Conservation (phyloP, 2,797 vertebrate species). For the Pangasius krempfi region DNA sequence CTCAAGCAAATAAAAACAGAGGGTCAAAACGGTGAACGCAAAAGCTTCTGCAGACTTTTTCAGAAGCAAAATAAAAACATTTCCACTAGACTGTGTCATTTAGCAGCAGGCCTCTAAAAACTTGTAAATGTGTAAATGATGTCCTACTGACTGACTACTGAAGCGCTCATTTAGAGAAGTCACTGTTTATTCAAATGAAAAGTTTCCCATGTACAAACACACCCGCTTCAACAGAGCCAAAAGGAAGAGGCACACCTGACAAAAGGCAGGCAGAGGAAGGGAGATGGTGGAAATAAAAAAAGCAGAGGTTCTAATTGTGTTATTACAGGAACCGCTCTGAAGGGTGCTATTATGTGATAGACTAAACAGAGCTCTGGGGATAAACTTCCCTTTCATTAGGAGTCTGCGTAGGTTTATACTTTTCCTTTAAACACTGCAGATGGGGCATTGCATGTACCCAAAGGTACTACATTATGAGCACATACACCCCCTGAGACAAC, state of each 20-base stretch:
- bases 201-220: constrained; percentile 31
- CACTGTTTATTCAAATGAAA: constrained; percentile 18
- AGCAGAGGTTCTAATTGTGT: neutral
- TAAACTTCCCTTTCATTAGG: constrained; percentile 18
- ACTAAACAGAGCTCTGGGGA: constrained; percentile 41
- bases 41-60: neutral
- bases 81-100: neutral
- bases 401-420: neutral
- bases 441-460: too few relatives aligned
- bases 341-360: constrained; percentile 37
- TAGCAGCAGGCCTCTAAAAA: neutral
- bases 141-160: neutral
- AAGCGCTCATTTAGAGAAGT: neutral
- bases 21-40: neutral
- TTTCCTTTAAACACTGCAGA: neutral
- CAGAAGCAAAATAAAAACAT: neutral
- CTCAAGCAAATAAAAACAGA: too few relatives aligned
- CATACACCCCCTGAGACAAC: neutral
- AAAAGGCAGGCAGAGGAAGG: constrained; percentile 33
- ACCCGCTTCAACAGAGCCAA: neutral
- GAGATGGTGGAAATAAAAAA: neutral
- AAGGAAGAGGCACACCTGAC: constrained; percentile 35
- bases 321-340: constrained; percentile 3
- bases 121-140: neutral
- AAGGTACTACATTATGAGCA: neutral